Base-by-base conservation (phyloP, 2,113 vertebrate species). In the Chaetodon auriga region DNA sequence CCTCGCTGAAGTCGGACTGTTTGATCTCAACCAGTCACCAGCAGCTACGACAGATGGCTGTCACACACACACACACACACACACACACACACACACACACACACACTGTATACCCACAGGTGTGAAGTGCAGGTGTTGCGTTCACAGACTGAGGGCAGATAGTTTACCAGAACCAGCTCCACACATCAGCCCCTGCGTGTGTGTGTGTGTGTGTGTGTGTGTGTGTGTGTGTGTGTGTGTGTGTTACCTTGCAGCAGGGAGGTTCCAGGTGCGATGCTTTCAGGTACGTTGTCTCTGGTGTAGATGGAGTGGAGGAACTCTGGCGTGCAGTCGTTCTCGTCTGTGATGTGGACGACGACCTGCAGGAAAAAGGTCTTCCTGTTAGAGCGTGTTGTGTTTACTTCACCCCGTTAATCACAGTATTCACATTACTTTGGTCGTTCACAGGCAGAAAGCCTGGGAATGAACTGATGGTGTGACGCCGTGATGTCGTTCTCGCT, bases 301-400 rank as follows among this genome's bases (percentile, higher is more conserved):
- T 98, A 97, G 91, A 97, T 97, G 80, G 96, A 95, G 68, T 94
- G 95, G 38, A 96, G 95, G 91, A 98, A 98, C 90, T 97, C 97
- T 0, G 97, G 97, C 7, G 95, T 96, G 88, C 97, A 98, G 94
- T 98, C 97, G 0, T 97, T 97, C 80, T 96, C 96, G 0, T 98
- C 97, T 0, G 92, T 96, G 78, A 97, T 95, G 61, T 96, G 96
- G 41, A 97, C 93, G 41, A 95, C 78, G 3, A 97, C 96, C 97
- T 98, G 90, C 41, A 84, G 82, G 61, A 21, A 30, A 19, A 36
- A 19, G 41, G 53, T 14, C 16, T 51, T 12, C 10, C 7, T 10
- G 48, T 86, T 21, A 78, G n/a, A n/a, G 8, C 5, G 21, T 38
- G 41, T 23, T 45, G 7, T 45, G 11, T 45, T 45, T 45, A 45